Percentiles rank a stretch among this genome's conserved stretches.
These are phyloP conservation scores for Drosophila repletoides DNA, from an alignment of 1,140 invertebrate genomes.

Conservation along the genomic window DNA sequence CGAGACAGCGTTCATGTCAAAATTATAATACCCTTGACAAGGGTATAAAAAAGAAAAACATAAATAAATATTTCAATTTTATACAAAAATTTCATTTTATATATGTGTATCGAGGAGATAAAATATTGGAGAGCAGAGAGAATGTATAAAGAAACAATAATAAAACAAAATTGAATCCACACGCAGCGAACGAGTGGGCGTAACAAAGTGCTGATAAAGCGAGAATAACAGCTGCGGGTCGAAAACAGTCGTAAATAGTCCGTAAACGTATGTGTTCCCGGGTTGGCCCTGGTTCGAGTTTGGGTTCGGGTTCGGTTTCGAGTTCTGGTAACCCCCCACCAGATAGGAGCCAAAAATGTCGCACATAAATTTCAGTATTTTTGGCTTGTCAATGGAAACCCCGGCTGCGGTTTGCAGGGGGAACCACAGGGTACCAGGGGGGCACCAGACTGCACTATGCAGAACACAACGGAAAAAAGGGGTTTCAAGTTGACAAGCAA, in stretches of 20 bases:
- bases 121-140: conserved; percentile 47
- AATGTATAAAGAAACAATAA: conserved; percentile 6
- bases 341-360: conserved; percentile 26
- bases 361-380: conserved; percentile 62
- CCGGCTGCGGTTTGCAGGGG: conserved; percentile 13
- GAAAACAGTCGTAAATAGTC: conserved; percentile 41
- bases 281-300: too few species aligned
- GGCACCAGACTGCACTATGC: neutral
- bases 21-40: too few species aligned
- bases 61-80: conserved; percentile 78
- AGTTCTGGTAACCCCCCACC: too few species aligned
- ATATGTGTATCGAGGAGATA: conserved; percentile 44
- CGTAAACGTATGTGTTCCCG: conserved; percentile 40
- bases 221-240: conserved; percentile 47
- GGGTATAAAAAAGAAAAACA: conserved; percentile 9
- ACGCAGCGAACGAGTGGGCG: conserved; percentile 46
- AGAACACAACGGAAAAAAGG: neutral
- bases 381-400: conserved; percentile 32
- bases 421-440: neutral
- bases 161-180: conserved; percentile 70
- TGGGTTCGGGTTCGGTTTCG: too few species aligned
- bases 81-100: conserved; percentile 54
- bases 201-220: conserved; percentile 76
- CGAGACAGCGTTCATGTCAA: too few species aligned
- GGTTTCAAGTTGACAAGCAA: neutral